Evolutionary conservation across 2,888 invertebrate species (phyloP), one percentile per base, ranked within the genome.

Genomic region (Microchrysa polita): DNA sequence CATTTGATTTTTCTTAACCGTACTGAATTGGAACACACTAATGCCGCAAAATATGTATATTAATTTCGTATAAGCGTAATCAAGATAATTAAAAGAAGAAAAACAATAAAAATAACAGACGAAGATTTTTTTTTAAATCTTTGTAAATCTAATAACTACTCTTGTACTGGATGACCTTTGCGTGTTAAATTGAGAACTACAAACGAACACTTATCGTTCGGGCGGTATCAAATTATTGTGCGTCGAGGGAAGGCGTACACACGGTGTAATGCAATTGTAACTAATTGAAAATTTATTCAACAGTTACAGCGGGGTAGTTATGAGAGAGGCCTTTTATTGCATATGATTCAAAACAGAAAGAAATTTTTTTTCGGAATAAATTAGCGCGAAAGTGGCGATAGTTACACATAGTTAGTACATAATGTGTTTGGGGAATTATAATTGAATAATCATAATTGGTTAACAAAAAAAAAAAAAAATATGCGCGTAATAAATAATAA

Each of bases 261-360:
- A 55, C 9, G 16, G 18, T 60, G 60, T 42, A 60, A 23, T 20
- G 20, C 22, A 18, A 48, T 48, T 34, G 27, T 34, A 10, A 40
- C 16, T 65, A 65, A 65, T 48, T 44, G 44, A 22, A 65, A 22
- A 65, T 67, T 67, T 67, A 67, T 53, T 67, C 27, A 16, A 16
- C n/a, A 44, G 65, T 14, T 22, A 23, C 59, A 16, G 44, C 42
- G 2, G 20, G 22, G 18, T 20, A 65, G 20, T 12, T 59, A 59
- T n/a, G 59, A 57, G 16, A 12, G 12, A 53, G 18, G 10, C 4
- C 16, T 40, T 40, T 5, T 34, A n/a, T n/a, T 23, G 20, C 22
- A 59, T 5, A 57, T 20, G 14, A 59, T 23, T 23, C 23, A 12
- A n/a, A 65, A 44, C 65, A 42, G 44, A 59, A 20, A 59, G 27